Base-by-base conservation (phyloP, 2,113 vertebrate species). In the Pseudois nayaur region DNA sequence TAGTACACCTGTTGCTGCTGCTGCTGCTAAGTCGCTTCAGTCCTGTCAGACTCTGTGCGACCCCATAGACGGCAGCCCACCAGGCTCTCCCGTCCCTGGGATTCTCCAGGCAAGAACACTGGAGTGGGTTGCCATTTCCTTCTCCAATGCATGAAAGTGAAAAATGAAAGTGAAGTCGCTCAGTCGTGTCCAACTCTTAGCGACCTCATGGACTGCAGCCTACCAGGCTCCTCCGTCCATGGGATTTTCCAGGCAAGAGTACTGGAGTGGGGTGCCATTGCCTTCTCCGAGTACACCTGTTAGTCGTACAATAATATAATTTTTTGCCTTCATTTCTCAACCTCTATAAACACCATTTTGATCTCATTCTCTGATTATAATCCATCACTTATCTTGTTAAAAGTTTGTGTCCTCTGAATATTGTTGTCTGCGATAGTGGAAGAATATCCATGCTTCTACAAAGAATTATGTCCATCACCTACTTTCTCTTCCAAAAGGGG, bases 351-450 rank as follows among this genome's bases (percentile, higher is more conserved):
- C 40, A 85, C 54, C 78, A 84, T 76, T 94, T 64, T 90, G 33
- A 79, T 57, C 50, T 95, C 55, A 64, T 95, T 78, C 27, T 93
- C 57, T 82, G 40, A 48, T 52, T 81, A 16, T 91, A 89, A 62
- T 52, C 31, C 40, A 86, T 57, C 48, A 81, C 36, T 81, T 40
- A 67, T 67, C 67, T 50, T 90, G 33, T n/a, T 94, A 59, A 94
- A 94, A 94, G 57, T 71, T 67, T 52, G 67, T 12, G 4, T 81
- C 79, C 36, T 90, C 81, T 91, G 82, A 85, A 86, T 60, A 82
- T 27, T 93, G n/a, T 93, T 57, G 59, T 87, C 43, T 82, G 29
- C 29, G 31, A 54, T 43, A 59, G 59, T 71, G 71, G 50, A 87
- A 93, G 36, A 64, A 23, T 89, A 89, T 25, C 55, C 43, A 9